Conservation (phyloP, 1,140 invertebrate species). For the Adoxophyes honmai region DNA sequence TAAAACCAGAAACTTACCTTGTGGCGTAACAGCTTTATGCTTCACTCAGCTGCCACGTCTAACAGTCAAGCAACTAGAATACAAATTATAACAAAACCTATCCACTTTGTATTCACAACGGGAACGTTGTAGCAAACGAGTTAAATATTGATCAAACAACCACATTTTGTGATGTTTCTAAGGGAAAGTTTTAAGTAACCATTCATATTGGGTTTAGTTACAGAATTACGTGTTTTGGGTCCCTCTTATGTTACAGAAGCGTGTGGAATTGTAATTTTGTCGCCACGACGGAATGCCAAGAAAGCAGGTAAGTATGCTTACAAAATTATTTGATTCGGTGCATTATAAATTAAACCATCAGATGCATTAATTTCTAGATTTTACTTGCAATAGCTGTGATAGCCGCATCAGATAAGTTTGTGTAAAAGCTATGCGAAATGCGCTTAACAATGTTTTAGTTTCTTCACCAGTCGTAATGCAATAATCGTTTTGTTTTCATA, state of each 20-base stretch:
- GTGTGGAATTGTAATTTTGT: slow-evolving; percentile 11
- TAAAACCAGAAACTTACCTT: not conserved
- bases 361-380: too few species aligned
- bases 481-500: too few species aligned
- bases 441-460: too few species aligned
- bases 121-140: not conserved
- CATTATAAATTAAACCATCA: too few species aligned
- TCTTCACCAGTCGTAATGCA: too few species aligned
- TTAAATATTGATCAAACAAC: slow-evolving; percentile 16
- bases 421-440: too few species aligned
- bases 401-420: too few species aligned
- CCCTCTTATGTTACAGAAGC: slow-evolving; percentile 6
- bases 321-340: not conserved
- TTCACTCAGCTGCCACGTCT: slow-evolving; percentile 1
- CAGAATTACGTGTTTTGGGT: not conserved
- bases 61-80: not conserved
- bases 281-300: not conserved
- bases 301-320: not conserved
- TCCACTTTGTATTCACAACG: slow-evolving; percentile 9
- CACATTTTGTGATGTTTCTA: slow-evolving; percentile 9
- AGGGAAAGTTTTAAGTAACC: slow-evolving; percentile 7
- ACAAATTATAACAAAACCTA: slow-evolving; percentile 12
- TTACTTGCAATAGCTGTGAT: too few species aligned
- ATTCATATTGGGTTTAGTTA: slow-evolving; percentile 3
- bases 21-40: not conserved